Base-by-base conservation (phyloP, 1,140 invertebrate genomes). In the Hycleus cichorii region DNA sequence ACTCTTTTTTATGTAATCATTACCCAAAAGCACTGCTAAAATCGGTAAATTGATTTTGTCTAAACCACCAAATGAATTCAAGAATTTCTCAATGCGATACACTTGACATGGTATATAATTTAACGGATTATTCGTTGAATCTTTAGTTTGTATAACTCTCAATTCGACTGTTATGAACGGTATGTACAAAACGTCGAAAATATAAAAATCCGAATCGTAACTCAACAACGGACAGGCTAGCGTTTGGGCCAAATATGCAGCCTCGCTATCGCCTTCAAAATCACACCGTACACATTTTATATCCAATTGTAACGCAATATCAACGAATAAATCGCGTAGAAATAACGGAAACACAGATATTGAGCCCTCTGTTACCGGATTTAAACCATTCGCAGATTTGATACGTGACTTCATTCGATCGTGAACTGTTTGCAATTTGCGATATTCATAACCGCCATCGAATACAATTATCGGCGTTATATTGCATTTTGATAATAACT, bases 161-260 rank as follows among this genome's bases (percentile, higher is more conserved):
- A 32, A 32, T 1, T 32, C 32, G 32, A 32, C 32, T 32, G 32
- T 32, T 32, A 32, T 32, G 46, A 91, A 83, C 0, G 89, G 88
- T 57, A 95, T 88, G 67, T 93, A 93, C 3, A 81, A 68, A 1
- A 91, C 80, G 74, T 90, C 86, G 73, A 87, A 92, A 49, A 95
- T 86, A 70, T 85, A 94, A 77, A 93, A 96, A 77, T 96, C 93
- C 1, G 91, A 95, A 73, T 96, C 93, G 64, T 87, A 88, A 69
- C 90, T 93, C 0, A 96, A 66, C 8, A 95, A 83, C 3, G 92
- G 92, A 66, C 90, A 94, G 38, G 87, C 77, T 4, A 93, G 76
- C 49, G 82, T 76, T 60, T 83, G 82, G 0, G 90, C 88, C 49
- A 95, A 66, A 0, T 84, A 82, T 2, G 90, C 90, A 52, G 94